Evolutionary conservation across 1,140 invertebrate species (phyloP).

Genomic region (Drosophila yakuba): DNA sequence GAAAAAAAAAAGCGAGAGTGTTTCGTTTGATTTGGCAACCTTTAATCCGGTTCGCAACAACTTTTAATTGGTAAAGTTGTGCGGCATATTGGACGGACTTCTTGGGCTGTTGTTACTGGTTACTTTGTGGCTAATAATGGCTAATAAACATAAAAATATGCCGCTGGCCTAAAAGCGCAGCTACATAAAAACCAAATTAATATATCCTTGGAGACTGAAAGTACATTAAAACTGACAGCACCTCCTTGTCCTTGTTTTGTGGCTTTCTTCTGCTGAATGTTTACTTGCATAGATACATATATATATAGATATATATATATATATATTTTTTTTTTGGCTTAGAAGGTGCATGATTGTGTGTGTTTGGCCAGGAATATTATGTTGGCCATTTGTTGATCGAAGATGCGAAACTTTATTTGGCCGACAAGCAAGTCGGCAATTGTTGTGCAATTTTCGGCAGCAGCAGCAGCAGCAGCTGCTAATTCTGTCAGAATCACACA

Average conservation of each 20-base stretch:
- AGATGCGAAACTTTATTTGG: conserved; percentile 44
- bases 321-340: background rate
- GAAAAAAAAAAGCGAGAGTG: conserved; percentile 4
- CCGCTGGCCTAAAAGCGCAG: conserved; percentile 48
- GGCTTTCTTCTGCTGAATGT: background rate
- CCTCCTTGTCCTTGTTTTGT: background rate
- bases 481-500: conserved; percentile 81
- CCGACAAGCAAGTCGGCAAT: conserved; percentile 38
- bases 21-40: conserved; percentile 52
- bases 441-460: conserved; percentile 76
- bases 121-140: conserved; percentile 71
- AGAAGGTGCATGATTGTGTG: conserved; percentile 20
- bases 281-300: background rate
- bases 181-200: conserved; percentile 78
- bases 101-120: conserved; percentile 9
- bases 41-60: conserved; percentile 57
- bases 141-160: conserved; percentile 78
- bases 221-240: conserved; percentile 47
- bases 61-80: conserved; percentile 77
- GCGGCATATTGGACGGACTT: background rate
- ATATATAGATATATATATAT: no score
- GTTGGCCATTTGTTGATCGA: conserved; percentile 37
- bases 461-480: conserved; percentile 79
- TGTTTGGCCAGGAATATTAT: conserved; percentile 17
- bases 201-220: conserved; percentile 79